A percentile compares a stretch with the other conserved stretches of the same genome.
These are phyloP conservation scores for Ptyas mucosa DNA, from an alignment of 2,113 vertebrate species.

Conservation along the genomic window DNA sequence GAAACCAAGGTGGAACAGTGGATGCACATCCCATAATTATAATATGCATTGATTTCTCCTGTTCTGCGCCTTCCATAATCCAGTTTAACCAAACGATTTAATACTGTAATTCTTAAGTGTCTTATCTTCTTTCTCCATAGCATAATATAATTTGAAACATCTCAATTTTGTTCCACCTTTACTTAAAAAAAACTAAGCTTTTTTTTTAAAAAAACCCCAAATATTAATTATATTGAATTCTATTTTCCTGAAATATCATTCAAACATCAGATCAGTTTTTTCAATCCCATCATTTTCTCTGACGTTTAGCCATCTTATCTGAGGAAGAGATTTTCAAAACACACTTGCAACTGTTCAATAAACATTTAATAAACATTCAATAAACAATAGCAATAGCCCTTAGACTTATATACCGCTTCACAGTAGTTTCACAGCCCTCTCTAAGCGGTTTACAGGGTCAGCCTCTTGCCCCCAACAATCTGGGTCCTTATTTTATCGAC, in stretches of 20 bases:
- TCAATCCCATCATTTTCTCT: not conserved
- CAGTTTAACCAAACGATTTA: not conserved
- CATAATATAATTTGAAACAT: too few species aligned
- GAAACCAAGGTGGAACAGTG: too few species aligned
- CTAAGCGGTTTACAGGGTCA: too few species aligned
- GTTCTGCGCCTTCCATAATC: not conserved
- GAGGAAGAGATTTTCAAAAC: not conserved
- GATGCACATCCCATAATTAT: not conserved
- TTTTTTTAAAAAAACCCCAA: not conserved
- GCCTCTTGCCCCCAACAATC: too few species aligned
- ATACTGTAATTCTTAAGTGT: not conserved
- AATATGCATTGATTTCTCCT: not conserved
- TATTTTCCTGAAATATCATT: not conserved
- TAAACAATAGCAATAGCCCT: too few species aligned
- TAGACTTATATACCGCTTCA: too few species aligned
- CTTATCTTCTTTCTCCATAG: not conserved
- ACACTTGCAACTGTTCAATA: not conserved
- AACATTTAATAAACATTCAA: not conserved
- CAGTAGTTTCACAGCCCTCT: too few species aligned
- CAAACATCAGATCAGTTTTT: not conserved
- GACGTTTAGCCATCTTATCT: not conserved
- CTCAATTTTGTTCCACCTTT: too few species aligned
- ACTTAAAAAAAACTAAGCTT: too few species aligned
- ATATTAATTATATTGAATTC: not conserved
- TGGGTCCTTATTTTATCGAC: too few species aligned